Conservation (phyloP, 2,113 vertebrate species). For the Probosciger aterrimus region DNA sequence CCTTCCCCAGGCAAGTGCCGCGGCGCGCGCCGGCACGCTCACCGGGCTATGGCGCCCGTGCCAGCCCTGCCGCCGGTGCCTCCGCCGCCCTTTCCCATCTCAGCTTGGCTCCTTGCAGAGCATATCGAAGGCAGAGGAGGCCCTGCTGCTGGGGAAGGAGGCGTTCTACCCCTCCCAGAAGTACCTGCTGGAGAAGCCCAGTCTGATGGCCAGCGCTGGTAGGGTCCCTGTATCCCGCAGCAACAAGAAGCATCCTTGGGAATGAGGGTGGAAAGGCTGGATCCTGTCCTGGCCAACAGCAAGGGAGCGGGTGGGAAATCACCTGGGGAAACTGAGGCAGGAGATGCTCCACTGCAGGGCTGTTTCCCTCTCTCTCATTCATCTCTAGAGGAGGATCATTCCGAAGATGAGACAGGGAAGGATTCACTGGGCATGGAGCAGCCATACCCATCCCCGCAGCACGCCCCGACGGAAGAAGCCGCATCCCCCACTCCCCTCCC, state of each 20-base stretch:
- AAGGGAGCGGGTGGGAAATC: not conserved
- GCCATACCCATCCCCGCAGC: constrained; percentile 82
- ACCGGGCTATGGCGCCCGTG: not conserved
- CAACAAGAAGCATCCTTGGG: not conserved
- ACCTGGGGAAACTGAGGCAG: not conserved
- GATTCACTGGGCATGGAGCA: constrained; percentile 76
- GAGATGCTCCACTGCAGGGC: not conserved
- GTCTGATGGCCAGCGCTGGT: constrained; percentile 81
- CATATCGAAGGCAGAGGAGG: constrained; percentile 82
- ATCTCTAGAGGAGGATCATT: constrained; percentile 85
- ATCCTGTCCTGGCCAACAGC: not conserved
- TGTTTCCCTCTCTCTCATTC: constrained; percentile 6
- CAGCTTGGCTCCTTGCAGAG: constrained; percentile 68
- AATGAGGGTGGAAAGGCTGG: rapidly evolving
- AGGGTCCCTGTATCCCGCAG: not conserved
- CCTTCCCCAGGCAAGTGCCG: constrained; percentile 84
- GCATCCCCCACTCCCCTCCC: constrained; percentile 64
- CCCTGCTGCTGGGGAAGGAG: constrained; percentile 87
- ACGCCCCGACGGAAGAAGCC: constrained; percentile 66
- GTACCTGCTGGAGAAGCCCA: constrained; percentile 85
- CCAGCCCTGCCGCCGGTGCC: not conserved
- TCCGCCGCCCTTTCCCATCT: not conserved
- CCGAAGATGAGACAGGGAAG: constrained; percentile 81
- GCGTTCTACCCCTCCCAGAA: constrained; percentile 87
- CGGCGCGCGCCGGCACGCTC: not conserved